Evolutionary conservation across 2,888 invertebrate species (phyloP).

Genomic region (Octodonta nipae): DNA sequence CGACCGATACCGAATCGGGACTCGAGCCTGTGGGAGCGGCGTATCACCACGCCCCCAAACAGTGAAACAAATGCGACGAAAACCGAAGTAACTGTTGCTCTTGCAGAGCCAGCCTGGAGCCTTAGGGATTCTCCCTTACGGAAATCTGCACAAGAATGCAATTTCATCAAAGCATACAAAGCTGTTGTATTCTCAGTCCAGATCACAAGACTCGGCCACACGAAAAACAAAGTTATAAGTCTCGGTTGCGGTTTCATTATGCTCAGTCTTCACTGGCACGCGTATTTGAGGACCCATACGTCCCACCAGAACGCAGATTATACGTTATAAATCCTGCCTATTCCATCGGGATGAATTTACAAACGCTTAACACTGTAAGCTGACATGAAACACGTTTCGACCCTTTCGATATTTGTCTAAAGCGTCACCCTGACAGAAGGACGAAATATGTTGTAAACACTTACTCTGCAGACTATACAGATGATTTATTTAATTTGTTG

Average conservation of each 20-base stretch:
- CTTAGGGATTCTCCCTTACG: slow-evolving; percentile 32
- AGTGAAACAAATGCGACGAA: slow-evolving; percentile 31
- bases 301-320: slow-evolving; percentile 9
- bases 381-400: slow-evolving; percentile 11
- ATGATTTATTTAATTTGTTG: no score
- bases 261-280: slow-evolving; percentile 23
- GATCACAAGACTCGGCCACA: slow-evolving; percentile 36
- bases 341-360: slow-evolving; percentile 11
- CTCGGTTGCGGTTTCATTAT: slow-evolving; percentile 36
- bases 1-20: slow-evolving; percentile 26
- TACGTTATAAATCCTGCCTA: slow-evolving; percentile 8
- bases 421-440: slow-evolving; percentile 12
- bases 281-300: slow-evolving; percentile 9
- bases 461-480: no score
- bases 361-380: slow-evolving; percentile 11
- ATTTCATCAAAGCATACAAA: slow-evolving; percentile 37
- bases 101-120: slow-evolving; percentile 26
- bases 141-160: slow-evolving; percentile 40
- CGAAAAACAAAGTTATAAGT: slow-evolving; percentile 38
- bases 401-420: slow-evolving; percentile 12
- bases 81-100: slow-evolving; percentile 34
- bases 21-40: slow-evolving; percentile 32
- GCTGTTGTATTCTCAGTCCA: slow-evolving; percentile 31
- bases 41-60: slow-evolving; percentile 32
- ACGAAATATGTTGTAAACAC: slow-evolving; percentile 11